Evolutionary conservation across 2,888 invertebrate species (phyloP).

Genomic region (Drosophila diplacantha): DNA sequence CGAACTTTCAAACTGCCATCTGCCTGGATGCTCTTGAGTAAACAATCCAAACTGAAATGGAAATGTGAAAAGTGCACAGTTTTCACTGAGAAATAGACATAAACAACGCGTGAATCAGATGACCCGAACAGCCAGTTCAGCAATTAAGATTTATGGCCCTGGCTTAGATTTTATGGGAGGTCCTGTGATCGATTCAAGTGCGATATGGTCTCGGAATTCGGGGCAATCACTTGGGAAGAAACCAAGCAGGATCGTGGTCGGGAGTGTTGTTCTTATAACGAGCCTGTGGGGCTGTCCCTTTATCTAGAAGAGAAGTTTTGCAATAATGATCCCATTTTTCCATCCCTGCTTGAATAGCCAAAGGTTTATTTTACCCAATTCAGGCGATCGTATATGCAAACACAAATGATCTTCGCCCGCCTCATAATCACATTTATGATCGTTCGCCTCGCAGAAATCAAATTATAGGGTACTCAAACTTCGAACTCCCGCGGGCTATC

Average conservation of each 20-base stretch:
- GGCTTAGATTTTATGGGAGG: slow-evolving; percentile 44
- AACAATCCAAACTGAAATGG: slow-evolving; percentile 40
- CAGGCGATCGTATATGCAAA: background rate
- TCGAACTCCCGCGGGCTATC: slow-evolving; percentile 51
- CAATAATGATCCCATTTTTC: background rate
- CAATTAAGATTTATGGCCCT: slow-evolving; percentile 68
- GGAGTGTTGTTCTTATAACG: slow-evolving; percentile 1
- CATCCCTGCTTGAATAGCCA: background rate
- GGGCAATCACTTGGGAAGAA: slow-evolving; percentile 19
- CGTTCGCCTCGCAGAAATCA: background rate
- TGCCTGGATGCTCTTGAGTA: slow-evolving; percentile 44
- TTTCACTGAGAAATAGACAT: slow-evolving; percentile 29
- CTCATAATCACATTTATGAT: slow-evolving; percentile 29
- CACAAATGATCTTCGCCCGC: slow-evolving; percentile 12
- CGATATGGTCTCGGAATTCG: slow-evolving; percentile 34
- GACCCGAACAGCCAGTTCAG: slow-evolving; percentile 20
- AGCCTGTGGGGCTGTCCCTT: slow-evolving; percentile 1
- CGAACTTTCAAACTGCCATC: slow-evolving; percentile 45
- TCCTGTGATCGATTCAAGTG: slow-evolving; percentile 43
- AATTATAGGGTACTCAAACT: slow-evolving; percentile 59
- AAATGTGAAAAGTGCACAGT: slow-evolving; percentile 38
- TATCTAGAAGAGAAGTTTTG: background rate
- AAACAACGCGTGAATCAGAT: slow-evolving; percentile 35
- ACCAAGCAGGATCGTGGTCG: slow-evolving; percentile 1
- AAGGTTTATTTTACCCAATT: background rate